These are phyloP conservation scores for Apodemus agrarius DNA, from an alignment of 2,797 vertebrate species.

Conservation along the genomic window DNA sequence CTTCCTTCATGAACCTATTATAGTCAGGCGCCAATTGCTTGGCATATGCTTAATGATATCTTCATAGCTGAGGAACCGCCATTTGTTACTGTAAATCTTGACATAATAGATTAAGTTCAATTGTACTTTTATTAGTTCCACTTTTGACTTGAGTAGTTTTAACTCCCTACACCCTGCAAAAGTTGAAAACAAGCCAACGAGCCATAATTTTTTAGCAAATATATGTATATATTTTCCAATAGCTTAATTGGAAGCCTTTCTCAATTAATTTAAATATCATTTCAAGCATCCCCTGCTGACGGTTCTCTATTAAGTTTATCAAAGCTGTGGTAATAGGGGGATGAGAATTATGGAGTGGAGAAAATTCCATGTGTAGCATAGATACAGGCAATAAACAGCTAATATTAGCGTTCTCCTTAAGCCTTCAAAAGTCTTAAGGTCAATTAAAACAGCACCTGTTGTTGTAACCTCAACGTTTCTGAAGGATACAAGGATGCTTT, in stretches of 20 bases:
- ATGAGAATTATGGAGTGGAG: constrained; percentile 34
- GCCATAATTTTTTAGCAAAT: constrained; percentile 52
- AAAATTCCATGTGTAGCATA: neutral
- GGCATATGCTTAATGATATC: constrained; percentile 87
- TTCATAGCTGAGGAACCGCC: constrained; percentile 85
- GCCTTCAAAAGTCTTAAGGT: constrained; percentile 1
- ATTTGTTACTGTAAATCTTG: constrained; percentile 86
- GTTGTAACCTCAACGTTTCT: neutral
- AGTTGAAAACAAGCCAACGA: constrained; percentile 54
- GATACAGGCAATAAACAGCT: constrained; percentile 6
- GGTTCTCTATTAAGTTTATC: constrained; percentile 47
- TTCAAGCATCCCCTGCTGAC: constrained; percentile 46
- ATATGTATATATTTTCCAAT: constrained; percentile 12
- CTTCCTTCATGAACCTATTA: constrained; percentile 87
- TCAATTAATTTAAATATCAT: constrained; percentile 72
- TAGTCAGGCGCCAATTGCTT: constrained; percentile 84
- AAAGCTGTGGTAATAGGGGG: neutral
- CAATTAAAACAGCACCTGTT: constrained; percentile 22
- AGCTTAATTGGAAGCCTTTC: constrained; percentile 65
- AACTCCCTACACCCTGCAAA: constrained; percentile 59
- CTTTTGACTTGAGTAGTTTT: constrained; percentile 66
- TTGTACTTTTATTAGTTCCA: constrained; percentile 77
- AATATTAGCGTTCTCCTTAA: neutral
- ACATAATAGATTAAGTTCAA: constrained; percentile 83
- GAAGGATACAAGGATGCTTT: neutral